Evolutionary conservation across 1,140 invertebrate genomes (phyloP), one percentile per base, ranked within the genome.

Genomic region (Triops cancriformis): DNA sequence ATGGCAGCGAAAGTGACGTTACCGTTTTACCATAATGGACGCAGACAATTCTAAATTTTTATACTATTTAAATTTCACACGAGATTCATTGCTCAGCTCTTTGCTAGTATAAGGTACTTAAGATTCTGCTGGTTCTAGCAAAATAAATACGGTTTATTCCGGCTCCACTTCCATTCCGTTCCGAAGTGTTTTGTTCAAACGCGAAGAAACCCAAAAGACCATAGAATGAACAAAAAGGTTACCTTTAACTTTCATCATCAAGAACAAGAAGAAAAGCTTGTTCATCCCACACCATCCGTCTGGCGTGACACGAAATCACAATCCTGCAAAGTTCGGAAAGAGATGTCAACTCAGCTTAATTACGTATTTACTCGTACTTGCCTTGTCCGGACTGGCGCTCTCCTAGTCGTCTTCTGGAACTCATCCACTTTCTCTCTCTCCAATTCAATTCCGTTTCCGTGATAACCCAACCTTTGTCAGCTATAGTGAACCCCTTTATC

Each of bases 351-450:
- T 64, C 51, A 64, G 51, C 51, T 64, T 64, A 64, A 64, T 64
- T 64, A 64, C 51, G n/a, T 64, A 64, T 64, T 64, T 64, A 64
- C 51, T 64, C 51, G 23, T 64, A 64, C n/a, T 64, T 64, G 51
- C 51, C 9, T 64, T 23, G 51, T 64, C 51, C 6, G n/a, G 51
- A 18, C 51, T 37, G 51, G 14, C n/a, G 51, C 51, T 10, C 51
- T 64, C 18, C 51, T 37, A 37, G 51, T 64, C n/a, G 51, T 64
- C 51, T 64, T 23, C 23, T 12, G 51, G 18, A 64, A 64, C n/a
- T 64, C 51, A 23, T 14, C 23, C 51, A 23, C 51, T 64, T 64
- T 64, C 51, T 64, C 51, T 64, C 51, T 23, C 51, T 64, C 51
- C 51, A 64, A 64, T 64, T 23, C 51, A 64, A 64, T 64, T 64